Base-by-base conservation (phyloP, 1,140 invertebrate genomes). In the Apis mellifera region DNA sequence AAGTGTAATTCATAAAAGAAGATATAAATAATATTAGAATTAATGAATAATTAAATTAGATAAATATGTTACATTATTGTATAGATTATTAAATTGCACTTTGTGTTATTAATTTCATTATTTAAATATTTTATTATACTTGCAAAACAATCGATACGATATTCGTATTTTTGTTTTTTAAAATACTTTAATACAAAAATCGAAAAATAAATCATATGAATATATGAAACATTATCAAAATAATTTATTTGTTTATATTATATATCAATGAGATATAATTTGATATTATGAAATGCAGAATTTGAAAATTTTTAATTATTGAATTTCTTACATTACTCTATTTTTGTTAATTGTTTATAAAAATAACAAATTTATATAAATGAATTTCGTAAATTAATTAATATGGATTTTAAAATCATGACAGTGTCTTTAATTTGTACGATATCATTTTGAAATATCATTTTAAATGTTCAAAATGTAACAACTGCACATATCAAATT, bases 371-470 rank as follows among this genome's bases (percentile, higher is more conserved):
- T 57, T 81, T 78, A 57, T 19, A 55, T 26, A 83, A 32, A 48
- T 52, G 59, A 78, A 57, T 71, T n/a, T 64, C 17, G 23, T 26
- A 54, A 80, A 54, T 50, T 9, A 74, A 68, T 52, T 59, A 48
- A 84, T 57, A 12, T 70, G 4, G 15, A 71, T 72, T 85, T 50
- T 68, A 54, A 73, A 19, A 26, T 65, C 55, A 60, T 82, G 74
- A 78, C 70, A 85, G 78, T 82, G 70, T 13, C 48, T 65, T 73
- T 72, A 50, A 48, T 54, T 26, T 48, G 23, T 64, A 71, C 48
- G 26, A 48, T 48, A 32, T 19, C 11, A 50, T 21, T 71, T 64
- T 15, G 9, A 72, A 69, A 78, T 50, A 54, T n/a, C n/a, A n/a
- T 42, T 52, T 65, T 55, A n/a, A 2, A 62, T 21, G 50, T 62